phyloP scores from a whole-genome alignment of 2,113 vertebrate genomes.

The cat (Felis catus) region F.catus_Fca126_mat1.0 CM031412.1:18335001-18335500 shows the following conservation, averaged over 20 bases:
- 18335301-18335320: neutral
- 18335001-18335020: neutral
- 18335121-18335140: neutral
- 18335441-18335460: constrained; percentile 51
- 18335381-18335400: neutral
- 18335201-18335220: neutral
- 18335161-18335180: neutral
- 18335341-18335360: neutral
- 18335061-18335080: neutral
- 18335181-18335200: neutral
- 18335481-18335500: neutral
- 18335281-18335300: neutral
- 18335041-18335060: neutral
- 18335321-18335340: neutral
- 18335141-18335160: neutral
- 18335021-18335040: neutral
- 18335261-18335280: constrained; percentile 13
- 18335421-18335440: constrained; percentile 30
- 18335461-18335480: constrained; percentile 38
- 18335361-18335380: neutral
- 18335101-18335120: neutral
- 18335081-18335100: neutral
- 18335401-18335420: neutral
- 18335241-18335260: neutral
- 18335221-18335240: constrained; percentile 2